Conservation (phyloP, 2,888 invertebrate species). For the Rotaria macrura region DNA sequence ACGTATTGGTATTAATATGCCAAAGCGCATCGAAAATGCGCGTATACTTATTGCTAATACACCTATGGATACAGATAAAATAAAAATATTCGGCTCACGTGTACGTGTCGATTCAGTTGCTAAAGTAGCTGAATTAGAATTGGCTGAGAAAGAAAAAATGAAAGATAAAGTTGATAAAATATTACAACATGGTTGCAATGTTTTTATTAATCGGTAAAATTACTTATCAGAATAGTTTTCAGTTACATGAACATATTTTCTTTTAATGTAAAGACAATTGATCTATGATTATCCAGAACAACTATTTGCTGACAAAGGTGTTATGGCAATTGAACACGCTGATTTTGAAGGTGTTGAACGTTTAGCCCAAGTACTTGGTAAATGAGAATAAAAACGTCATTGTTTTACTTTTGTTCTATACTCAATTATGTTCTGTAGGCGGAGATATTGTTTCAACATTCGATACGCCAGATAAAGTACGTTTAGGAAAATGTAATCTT, state of each 20-base stretch:
- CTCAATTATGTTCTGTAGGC: slow-evolving; percentile 42
- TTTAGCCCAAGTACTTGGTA: slow-evolving; percentile 82
- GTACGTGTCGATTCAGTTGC: slow-evolving; percentile 57
- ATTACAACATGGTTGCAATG: slow-evolving; percentile 80
- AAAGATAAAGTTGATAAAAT: slow-evolving; percentile 96
- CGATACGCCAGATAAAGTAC: slow-evolving; percentile 78
- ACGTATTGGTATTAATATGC: slow-evolving; percentile 91
- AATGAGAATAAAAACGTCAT: background rate
- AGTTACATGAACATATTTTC: background rate
- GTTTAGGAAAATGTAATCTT: slow-evolving; percentile 80
- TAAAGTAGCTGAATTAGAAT: slow-evolving; percentile 87
- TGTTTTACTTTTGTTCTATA: background rate
- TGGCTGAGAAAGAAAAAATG: slow-evolving; percentile 98
- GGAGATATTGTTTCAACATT: slow-evolving; percentile 98
- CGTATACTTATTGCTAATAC: slow-evolving; percentile 95
- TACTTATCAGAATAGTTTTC: slow-evolving; percentile 38
- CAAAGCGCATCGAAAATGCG: slow-evolving; percentile 84
- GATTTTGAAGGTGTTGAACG: slow-evolving; percentile 98
- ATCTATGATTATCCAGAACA: slow-evolving; percentile 99
- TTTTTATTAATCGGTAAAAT: slow-evolving; percentile 76
- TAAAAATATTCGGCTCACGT: slow-evolving; percentile 90
- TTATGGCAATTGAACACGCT: slow-evolving; percentile 99
- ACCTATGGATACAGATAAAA: slow-evolving; percentile 99
- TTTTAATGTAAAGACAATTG: slow-evolving; percentile 58
- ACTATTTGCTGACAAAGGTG: slow-evolving; percentile 87